Percentiles rank a stretch among this genome's conserved stretches.
Conservation (phyloP, 2,113 vertebrate genomes). For the Eulacestoma nigropectus region DNA sequence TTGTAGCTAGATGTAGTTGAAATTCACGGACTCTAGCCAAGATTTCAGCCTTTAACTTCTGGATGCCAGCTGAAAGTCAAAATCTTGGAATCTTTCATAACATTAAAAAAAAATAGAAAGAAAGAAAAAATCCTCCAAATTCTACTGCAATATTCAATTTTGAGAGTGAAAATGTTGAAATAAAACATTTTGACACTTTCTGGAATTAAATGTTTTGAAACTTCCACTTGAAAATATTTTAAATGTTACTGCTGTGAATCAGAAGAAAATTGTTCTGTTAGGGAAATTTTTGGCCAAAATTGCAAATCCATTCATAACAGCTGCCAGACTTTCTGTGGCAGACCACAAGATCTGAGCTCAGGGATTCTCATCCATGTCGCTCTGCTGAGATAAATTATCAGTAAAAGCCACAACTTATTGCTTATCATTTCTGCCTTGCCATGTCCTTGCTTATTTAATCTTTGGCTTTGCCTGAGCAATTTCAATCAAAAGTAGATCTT, state of each 20-base stretch:
- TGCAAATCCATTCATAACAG: neutral
- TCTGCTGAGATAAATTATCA: neutral
- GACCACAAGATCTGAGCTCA: neutral
- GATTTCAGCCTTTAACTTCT: neutral
- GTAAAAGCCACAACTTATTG: neutral
- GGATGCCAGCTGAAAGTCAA: neutral
- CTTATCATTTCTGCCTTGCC: neutral
- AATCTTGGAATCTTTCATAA: neutral
- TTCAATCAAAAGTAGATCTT: neutral
- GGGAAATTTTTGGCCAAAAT: neutral
- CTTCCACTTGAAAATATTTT: slow-evolving; percentile 12
- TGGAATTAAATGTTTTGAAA: slow-evolving; percentile 28
- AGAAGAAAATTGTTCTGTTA: neutral
- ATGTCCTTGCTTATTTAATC: neutral
- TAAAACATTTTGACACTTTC: slow-evolving; percentile 32
- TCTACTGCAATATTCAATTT: neutral
- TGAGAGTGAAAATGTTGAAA: neutral
- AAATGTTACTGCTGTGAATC: slow-evolving; percentile 25
- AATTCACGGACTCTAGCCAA: neutral
- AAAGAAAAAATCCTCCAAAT: neutral
- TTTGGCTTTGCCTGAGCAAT: neutral
- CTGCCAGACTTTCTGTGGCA: neutral
- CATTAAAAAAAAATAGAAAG: neutral
- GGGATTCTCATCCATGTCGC: neutral
- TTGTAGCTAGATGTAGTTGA: neutral